Base-by-base conservation (phyloP, 2,797 vertebrate species). In the Bufotes viridis region DNA sequence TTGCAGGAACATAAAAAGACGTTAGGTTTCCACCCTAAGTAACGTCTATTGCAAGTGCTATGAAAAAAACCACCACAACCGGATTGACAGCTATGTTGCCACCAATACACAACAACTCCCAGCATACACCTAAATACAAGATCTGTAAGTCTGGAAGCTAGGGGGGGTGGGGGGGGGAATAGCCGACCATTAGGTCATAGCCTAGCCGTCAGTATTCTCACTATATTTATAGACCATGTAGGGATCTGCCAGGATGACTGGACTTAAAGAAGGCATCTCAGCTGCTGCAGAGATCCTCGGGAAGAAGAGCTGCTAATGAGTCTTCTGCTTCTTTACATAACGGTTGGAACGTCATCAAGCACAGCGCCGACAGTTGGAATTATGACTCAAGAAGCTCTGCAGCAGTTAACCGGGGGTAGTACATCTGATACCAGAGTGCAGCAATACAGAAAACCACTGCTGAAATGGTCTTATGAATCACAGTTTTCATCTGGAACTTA, bases 371-470 rank as follows among this genome's bases (percentile, higher is more conserved):
- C 63, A 79, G 85, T 29, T 53, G 26, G 6, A 69, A 58, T 24
- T 57, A 60, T 29, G 24, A 42, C 58, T 78, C 65, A 87, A 80
- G 78, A 87, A 53, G 61, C 18, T 87, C 65, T 87, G 85, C 26
- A 78, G 76, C 78, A 58, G 79, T 34, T 74, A 49, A 22, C 7
- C 13, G 22, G 1, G 13, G 18, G 34, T 74, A 3, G 70, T 4
- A 17, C 34, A 7, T 22, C 24, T 65, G 10, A 65, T 65, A 65
- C 24, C 9, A 24, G n/a, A 24, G 7, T 67, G 9, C 63, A 67
- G 63, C 7, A 24, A 18, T 24, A 24, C 22, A 12, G 3, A 67
- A 0, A 7, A 22, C 60, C 42, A 42, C 42, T 42, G 42, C 42
- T 42, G 6, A 42, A 42, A 42, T 42, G 42, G 24, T 69, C 13